Evolutionary conservation across 1,140 invertebrate species (phyloP).

Genomic region (Neuroterus valhalla): DNA sequence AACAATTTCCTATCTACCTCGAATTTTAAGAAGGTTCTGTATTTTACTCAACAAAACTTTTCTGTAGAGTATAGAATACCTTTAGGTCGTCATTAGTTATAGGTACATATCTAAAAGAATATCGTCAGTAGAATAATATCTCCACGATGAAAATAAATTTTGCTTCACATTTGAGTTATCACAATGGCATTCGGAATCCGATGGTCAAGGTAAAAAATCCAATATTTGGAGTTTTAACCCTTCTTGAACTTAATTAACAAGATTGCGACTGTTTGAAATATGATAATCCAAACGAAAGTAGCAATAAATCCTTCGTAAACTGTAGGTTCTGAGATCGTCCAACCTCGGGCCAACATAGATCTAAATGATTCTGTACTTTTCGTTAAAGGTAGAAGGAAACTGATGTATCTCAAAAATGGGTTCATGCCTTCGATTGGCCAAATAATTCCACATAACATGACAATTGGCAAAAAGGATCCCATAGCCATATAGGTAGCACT

Average conservation of each 20-base stretch:
- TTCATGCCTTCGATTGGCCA: constrained; percentile 93
- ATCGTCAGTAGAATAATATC: no score
- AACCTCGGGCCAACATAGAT: constrained; percentile 91
- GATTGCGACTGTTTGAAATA: constrained; percentile 88
- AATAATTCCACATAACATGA: constrained; percentile 91
- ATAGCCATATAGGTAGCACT: constrained; percentile 94
- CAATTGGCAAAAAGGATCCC: constrained; percentile 94
- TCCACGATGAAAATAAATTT: no score
- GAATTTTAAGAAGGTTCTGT: neutral
- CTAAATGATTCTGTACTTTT: constrained; percentile 94
- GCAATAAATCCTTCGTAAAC: constrained; percentile 93
- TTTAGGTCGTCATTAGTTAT: no score
- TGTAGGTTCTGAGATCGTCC: constrained; percentile 83
- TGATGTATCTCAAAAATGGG: constrained; percentile 83
- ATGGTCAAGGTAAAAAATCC: no score
- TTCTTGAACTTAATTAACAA: constrained; percentile 89
- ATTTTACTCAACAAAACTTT: neutral
- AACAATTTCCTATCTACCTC: neutral
- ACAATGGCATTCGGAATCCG: neutral
- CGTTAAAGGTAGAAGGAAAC: constrained; percentile 90
- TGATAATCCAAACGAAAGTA: constrained; percentile 87
- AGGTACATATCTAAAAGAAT: no score
- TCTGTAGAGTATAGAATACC: no score
- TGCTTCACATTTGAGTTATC: neutral
- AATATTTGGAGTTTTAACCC: constrained; percentile 74